Evolutionary conservation across 2,113 vertebrate species (phyloP).

Genomic region (Panthera leo): DNA sequence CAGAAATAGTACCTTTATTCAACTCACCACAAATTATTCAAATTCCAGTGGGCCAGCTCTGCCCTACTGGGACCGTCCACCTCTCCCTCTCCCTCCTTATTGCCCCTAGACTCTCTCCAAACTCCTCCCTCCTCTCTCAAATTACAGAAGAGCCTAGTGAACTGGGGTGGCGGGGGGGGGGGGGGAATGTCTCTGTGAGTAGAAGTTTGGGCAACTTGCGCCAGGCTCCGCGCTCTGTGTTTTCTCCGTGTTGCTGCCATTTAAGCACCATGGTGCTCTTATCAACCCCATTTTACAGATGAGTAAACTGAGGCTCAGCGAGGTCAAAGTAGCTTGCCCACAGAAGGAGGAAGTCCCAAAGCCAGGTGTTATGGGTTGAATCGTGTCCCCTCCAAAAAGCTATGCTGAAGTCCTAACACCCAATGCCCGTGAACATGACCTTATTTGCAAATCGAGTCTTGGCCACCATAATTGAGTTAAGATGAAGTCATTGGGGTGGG

Average conservation of each 20-base stretch:
- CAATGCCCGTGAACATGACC: neutral
- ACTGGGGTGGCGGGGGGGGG: no score
- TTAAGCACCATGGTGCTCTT: neutral
- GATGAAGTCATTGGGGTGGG: neutral
- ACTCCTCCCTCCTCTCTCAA: neutral
- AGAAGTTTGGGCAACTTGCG: neutral
- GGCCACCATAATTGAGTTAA: neutral
- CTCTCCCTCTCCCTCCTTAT: neutral
- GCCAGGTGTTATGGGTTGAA: neutral
- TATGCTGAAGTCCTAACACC: neutral
- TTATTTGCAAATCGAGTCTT: neutral
- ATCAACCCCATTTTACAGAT: neutral
- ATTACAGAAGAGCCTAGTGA: neutral
- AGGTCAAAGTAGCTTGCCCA: neutral
- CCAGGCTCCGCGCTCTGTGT: neutral
- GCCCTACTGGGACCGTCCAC: neutral
- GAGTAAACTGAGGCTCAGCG: neutral
- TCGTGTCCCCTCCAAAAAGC: neutral
- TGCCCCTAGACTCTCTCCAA: no score
- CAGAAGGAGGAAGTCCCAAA: no score
- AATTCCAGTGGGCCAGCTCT: neutral
- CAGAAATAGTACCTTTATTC: neutral
- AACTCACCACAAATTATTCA: neutral
- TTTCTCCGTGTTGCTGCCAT: neutral
- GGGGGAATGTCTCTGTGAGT: neutral